Conservation (phyloP, 2,797 vertebrate genomes). For the Anolis apletophallus region DNA sequence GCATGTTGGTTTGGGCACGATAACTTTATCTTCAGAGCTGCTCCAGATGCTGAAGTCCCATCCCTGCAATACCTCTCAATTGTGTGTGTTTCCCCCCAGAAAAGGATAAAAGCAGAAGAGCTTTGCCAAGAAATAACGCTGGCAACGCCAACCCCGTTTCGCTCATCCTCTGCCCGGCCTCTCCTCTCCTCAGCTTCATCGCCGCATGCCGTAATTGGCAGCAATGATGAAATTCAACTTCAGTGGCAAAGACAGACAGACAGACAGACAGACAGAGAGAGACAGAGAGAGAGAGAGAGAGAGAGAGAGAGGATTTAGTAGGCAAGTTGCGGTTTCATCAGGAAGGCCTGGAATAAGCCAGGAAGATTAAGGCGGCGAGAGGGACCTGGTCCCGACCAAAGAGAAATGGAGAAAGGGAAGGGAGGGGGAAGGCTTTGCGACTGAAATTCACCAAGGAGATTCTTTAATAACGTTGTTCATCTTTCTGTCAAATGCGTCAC, state of each 20-base stretch:
- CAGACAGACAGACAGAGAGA: no score
- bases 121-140: not conserved
- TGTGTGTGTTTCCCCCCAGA: not conserved
- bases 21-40: not conserved
- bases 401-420: not conserved
- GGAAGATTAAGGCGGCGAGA: constrained; percentile 25
- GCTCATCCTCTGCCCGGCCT: not conserved
- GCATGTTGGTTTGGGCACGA: not conserved
- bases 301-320: constrained; percentile 8
- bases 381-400: not conserved
- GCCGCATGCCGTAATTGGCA: fast-evolving
- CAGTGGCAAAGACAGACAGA: not conserved
- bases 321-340: not conserved
- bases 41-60: not conserved
- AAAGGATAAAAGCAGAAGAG: not conserved
- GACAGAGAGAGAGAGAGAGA: no score
- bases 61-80: no score
- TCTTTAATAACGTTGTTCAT: constrained; percentile 81
- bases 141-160: not conserved
- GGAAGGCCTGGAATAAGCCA: not conserved
- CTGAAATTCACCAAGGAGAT: constrained; percentile 75
- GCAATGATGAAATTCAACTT: not conserved
- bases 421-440: constrained; percentile 65
- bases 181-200: not conserved
- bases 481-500: constrained; percentile 81